Evolutionary conservation across 2,888 invertebrate genomes (phyloP), one percentile per base, ranked within the genome.

Genomic region (Sphecodes monilicornis): DNA sequence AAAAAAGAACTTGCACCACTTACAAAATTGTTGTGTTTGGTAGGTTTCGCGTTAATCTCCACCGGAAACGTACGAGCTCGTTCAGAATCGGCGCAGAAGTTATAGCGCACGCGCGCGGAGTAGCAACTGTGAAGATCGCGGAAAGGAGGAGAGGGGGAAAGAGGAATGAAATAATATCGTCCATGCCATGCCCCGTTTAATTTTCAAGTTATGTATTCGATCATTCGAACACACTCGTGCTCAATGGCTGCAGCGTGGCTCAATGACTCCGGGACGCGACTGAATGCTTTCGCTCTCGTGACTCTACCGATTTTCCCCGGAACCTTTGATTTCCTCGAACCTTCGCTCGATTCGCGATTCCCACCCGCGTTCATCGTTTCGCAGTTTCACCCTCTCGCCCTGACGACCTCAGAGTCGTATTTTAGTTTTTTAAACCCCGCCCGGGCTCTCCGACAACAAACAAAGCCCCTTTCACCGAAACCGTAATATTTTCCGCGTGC

Each of bases 161-260:
- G n/a, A n/a, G 60, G 60, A 64, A 60, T 32, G 60, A 64, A 18
- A 32, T 64, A 64, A 64, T 32, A 64, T 32, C 29, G 29, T 0
- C 60, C 32, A 64, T 64, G 60, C 32, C 32, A 32, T 32, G 60
- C 60, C 60, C 60, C 60, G 60, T 64, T 64, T 64, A 64, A 64
- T 64, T 64, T 64, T 32, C 60, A 64, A 64, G 60, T n/a, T n/a
- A n/a, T n/a, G 60, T 64, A 64, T 64, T 32, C 60, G 60, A 64
- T 64, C 60, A 64, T 64, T 32, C 32, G 60, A 64, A 32, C 60
- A 64, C 60, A 32, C 32, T 64, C 60, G 60, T 64, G 60, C 32
- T 64, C 29, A 64, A 64, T 64, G 60, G 29, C n/a, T n/a, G n/a
- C 29, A 64, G 16, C 60, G 60, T 29, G 29, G 29, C 60, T 64